These are phyloP conservation scores for Seira sanloemensis DNA, from an alignment of 2,888 invertebrate genomes.

Conservation along the genomic window DNA sequence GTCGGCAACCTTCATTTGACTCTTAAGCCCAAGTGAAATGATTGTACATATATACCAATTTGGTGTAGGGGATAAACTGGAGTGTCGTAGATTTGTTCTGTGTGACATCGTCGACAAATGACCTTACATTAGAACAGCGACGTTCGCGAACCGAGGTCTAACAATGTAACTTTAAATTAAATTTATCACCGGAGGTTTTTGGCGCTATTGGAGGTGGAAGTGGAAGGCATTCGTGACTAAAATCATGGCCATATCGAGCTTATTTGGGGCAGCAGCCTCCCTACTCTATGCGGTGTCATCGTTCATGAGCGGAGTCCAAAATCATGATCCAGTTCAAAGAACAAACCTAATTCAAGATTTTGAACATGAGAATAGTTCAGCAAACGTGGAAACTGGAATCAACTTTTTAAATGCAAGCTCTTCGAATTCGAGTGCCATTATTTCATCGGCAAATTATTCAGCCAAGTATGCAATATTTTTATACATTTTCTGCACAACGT, in stretches of 20 bases:
- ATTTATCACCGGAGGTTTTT: too few species aligned
- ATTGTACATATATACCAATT: too few species aligned
- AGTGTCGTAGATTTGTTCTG: too few species aligned
- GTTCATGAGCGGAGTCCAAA: slow-evolving; percentile 67
- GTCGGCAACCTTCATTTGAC: too few species aligned
- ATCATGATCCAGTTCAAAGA: slow-evolving; percentile 59
- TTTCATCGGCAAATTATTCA: background rate
- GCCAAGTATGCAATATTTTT: background rate
- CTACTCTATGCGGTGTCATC: slow-evolving; percentile 71
- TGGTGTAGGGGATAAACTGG: too few species aligned
- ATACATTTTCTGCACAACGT: too few species aligned
- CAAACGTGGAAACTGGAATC: slow-evolving; percentile 46
- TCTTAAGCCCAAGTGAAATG: too few species aligned
- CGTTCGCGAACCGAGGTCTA: too few species aligned
- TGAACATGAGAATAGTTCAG: slow-evolving; percentile 42
- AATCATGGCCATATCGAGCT: slow-evolving; percentile 44
- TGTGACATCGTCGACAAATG: too few species aligned
- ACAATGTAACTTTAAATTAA: too few species aligned
- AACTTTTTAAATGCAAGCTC: background rate
- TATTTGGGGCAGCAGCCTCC: slow-evolving; percentile 68
- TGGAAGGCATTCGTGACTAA: background rate
- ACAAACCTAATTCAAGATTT: slow-evolving; percentile 57
- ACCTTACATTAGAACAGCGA: too few species aligned
- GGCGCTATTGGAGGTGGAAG: background rate
- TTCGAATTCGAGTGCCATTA: slow-evolving; percentile 36